phyloP scores from a whole-genome alignment of 2,113 vertebrate genomes.

The Coracopsis vasa region DNA sequence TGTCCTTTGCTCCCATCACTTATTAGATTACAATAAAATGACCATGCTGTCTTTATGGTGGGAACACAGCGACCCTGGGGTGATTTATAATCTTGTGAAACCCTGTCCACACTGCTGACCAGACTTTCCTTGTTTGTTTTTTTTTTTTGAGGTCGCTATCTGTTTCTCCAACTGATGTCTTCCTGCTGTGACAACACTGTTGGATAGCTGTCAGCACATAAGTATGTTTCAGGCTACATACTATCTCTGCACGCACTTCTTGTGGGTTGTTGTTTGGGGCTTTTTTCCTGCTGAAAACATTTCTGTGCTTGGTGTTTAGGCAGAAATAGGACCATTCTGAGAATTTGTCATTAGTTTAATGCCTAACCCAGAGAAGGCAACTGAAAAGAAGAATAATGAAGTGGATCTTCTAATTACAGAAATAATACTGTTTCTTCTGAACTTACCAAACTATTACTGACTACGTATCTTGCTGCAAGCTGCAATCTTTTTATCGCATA shows the following conservation, averaged over 20 bases:
- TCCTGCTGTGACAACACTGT: slow-evolving; percentile 95
- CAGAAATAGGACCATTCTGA: slow-evolving; percentile 62
- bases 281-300: slow-evolving; percentile 69
- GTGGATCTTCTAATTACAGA: slow-evolving; percentile 38
- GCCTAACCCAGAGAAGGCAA: slow-evolving; percentile 60
- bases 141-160: slow-evolving; percentile 78
- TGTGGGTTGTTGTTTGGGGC: neutral
- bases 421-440: slow-evolving; percentile 49
- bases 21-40: slow-evolving; percentile 89
- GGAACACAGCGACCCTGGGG: slow-evolving; percentile 90
- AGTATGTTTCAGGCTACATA: slow-evolving; percentile 80
- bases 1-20: slow-evolving; percentile 87
- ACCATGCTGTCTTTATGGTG: slow-evolving; percentile 83
- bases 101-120: slow-evolving; percentile 84
- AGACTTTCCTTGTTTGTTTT: slow-evolving; percentile 71
- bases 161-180: slow-evolving; percentile 94
- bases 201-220: slow-evolving; percentile 90
- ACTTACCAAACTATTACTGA: slow-evolving; percentile 5
- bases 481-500: neutral
- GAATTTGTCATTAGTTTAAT: slow-evolving; percentile 79
- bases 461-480: neutral
- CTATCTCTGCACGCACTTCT: slow-evolving; percentile 78
- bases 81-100: slow-evolving; percentile 96
- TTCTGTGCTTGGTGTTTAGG: slow-evolving; percentile 75
- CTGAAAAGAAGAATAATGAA: slow-evolving; percentile 69